Percentiles rank a stretch among this genome's conserved stretches.
Evolutionary conservation across 2,113 vertebrate genomes (phyloP).

Genomic region (Psammodynastes pulverulentus): DNA sequence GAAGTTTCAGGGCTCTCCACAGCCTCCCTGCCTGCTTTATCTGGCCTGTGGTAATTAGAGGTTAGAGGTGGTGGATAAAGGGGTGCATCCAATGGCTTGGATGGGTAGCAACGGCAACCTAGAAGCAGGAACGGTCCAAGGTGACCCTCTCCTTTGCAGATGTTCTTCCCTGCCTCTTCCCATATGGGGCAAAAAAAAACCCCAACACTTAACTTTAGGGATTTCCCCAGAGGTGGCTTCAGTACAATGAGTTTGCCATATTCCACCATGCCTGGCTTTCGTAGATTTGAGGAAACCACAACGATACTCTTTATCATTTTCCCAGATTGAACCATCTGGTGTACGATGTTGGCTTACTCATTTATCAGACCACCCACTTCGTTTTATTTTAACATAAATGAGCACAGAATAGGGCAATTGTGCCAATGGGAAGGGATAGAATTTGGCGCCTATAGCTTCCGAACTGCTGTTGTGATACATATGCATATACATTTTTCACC

Average conservation of each 20-base stretch:
- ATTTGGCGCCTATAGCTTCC: background rate
- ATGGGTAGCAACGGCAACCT: background rate
- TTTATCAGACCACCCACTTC: background rate
- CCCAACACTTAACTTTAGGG: background rate
- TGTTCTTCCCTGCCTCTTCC: background rate
- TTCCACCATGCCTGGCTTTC: background rate
- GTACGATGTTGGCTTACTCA: background rate
- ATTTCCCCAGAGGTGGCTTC: background rate
- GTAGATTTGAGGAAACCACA: background rate
- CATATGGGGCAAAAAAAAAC: too few relatives aligned
- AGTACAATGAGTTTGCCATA: background rate
- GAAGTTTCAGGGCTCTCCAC: slow-evolving; percentile 5
- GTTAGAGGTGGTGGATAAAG: slow-evolving; percentile 23
- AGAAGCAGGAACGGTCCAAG: background rate
- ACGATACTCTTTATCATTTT: background rate
- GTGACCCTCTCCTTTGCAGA: background rate
- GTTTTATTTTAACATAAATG: background rate
- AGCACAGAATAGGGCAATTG: background rate
- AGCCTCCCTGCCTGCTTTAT: slow-evolving; percentile 6
- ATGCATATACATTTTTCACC: background rate
- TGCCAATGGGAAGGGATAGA: background rate
- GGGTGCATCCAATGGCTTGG: background rate
- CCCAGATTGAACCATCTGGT: background rate
- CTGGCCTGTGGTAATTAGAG: slow-evolving; percentile 14
- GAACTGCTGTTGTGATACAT: background rate